Conservation (phyloP, 2,797 vertebrate species). For the Acanthiza pusilla region DNA sequence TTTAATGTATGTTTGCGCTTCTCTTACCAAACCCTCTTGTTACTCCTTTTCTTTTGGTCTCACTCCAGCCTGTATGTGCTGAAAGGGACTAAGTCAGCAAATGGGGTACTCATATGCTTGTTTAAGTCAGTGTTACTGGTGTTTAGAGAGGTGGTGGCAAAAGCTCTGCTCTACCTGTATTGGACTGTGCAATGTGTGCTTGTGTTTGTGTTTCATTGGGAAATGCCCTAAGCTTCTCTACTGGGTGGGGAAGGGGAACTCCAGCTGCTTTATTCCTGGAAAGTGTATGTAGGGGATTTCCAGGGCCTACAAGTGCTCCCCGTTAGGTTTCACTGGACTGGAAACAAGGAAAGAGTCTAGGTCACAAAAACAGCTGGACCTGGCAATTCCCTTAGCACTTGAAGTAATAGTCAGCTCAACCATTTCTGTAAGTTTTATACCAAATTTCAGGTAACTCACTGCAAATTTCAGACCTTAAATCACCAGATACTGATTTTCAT, state of each 20-base stretch:
- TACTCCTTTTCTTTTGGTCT: neutral
- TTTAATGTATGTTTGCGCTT: accelerated
- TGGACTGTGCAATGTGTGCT: accelerated
- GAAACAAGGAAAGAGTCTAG: neutral
- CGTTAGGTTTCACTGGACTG: neutral
- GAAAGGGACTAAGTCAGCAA: neutral
- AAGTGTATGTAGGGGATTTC: neutral
- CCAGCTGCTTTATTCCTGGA: neutral
- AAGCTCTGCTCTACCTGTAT: accelerated
- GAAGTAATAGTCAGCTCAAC: neutral
- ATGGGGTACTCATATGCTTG: neutral
- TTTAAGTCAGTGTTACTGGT: neutral
- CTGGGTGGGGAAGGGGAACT: neutral
- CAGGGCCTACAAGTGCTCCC: neutral
- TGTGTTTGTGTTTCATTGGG: accelerated
- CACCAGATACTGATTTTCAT: neutral
- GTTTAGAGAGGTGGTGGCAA: neutral
- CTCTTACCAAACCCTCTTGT: neutral
- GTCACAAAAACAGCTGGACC: neutral
- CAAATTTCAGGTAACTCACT: neutral
- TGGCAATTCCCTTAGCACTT: neutral
- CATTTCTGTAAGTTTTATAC: neutral
- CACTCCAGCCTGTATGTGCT: neutral
- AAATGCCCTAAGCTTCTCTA: accelerated
- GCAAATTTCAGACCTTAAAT: neutral